A percentile compares a stretch with the other conserved stretches of the same genome.
phyloP scores from a whole-genome alignment of 1,140 invertebrate species.

The Hypothenemus hampei region DNA sequence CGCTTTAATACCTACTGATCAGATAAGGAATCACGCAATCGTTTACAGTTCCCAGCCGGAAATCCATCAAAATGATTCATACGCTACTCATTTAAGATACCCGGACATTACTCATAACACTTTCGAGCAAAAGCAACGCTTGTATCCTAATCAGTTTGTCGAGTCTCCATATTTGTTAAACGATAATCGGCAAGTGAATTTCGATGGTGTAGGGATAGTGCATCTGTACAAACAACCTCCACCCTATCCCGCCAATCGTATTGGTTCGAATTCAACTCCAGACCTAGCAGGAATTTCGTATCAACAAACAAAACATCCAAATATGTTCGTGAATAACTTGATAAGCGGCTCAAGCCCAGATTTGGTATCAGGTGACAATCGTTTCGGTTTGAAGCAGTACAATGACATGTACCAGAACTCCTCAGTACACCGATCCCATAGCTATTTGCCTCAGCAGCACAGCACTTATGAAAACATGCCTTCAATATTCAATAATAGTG shows the following conservation, averaged over 20 bases:
- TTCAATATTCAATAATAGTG: slow-evolving; percentile 47
- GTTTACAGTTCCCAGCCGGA: slow-evolving; percentile 62
- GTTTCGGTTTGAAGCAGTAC: slow-evolving; percentile 35
- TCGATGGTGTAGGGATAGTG: slow-evolving; percentile 56
- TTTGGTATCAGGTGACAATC: slow-evolving; percentile 59
- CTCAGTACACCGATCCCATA: slow-evolving; percentile 49
- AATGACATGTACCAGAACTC: slow-evolving; percentile 23
- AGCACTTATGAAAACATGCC: slow-evolving; percentile 67
- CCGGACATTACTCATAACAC: slow-evolving; percentile 60
- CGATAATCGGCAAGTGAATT: slow-evolving; percentile 38
- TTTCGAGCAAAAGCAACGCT: slow-evolving; percentile 37
- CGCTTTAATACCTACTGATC: slow-evolving; percentile 39
- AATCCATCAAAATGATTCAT: slow-evolving; percentile 50
- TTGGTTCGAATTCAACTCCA: slow-evolving; percentile 65
- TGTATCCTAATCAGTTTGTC: slow-evolving; percentile 36
- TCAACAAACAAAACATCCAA: slow-evolving; percentile 43
- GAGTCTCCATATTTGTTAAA: slow-evolving; percentile 30
- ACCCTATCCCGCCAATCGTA: slow-evolving; percentile 60
- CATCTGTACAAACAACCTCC: slow-evolving; percentile 77
- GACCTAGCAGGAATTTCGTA: slow-evolving; percentile 68
- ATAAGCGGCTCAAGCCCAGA: slow-evolving; percentile 73
- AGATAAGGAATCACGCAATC: slow-evolving; percentile 39
- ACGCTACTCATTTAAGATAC: slow-evolving; percentile 46
- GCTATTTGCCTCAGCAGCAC: slow-evolving; percentile 54
- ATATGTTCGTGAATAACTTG: slow-evolving; percentile 44